Conservation (phyloP, 2,113 vertebrate genomes). For the Poicephalus meyeri region DNA sequence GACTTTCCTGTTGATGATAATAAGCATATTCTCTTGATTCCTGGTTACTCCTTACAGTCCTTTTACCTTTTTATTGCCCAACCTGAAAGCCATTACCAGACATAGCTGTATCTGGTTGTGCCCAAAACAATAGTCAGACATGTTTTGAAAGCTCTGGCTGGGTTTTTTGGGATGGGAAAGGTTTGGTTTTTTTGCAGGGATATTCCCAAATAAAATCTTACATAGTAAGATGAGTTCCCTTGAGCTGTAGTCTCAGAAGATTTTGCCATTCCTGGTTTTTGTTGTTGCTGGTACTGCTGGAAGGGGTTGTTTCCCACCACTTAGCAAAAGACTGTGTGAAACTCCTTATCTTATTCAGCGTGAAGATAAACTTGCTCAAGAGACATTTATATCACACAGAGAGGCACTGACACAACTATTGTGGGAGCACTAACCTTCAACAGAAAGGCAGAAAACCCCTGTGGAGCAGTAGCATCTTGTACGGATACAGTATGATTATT, state of each 20-base stretch:
- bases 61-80: not conserved
- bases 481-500: not conserved
- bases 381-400: not conserved
- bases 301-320: not conserved
- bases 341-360: not conserved
- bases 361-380: not conserved
- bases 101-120: too few relatives aligned
- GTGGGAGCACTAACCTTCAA: not conserved
- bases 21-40: not conserved
- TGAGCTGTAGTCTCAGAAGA: not conserved
- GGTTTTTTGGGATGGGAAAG: not conserved
- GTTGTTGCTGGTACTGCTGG: not conserved
- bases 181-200: not conserved
- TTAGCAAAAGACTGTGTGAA: not conserved
- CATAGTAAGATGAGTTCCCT: not conserved
- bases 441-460: not conserved
- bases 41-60: not conserved
- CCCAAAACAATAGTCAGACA: not conserved
- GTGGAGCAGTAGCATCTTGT: not conserved
- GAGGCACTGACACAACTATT: not conserved
- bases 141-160: not conserved
- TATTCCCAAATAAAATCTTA: not conserved
- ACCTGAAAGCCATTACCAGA: not conserved
- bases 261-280: not conserved
- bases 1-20: not conserved